Evolutionary conservation across 2,797 vertebrate genomes (phyloP), one percentile per base, ranked within the genome.

Genomic region (Trachops cirrhosus): DNA sequence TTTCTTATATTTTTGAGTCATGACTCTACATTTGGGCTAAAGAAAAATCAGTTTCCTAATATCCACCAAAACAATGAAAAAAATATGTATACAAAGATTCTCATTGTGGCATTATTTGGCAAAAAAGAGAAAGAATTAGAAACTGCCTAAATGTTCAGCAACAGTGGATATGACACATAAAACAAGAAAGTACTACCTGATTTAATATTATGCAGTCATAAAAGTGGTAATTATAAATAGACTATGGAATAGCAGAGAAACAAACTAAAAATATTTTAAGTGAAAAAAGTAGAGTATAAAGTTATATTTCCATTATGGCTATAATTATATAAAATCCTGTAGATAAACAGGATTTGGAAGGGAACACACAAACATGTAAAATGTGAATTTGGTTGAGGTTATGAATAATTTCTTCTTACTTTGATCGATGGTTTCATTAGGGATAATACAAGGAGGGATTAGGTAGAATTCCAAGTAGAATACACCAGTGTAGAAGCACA

Each of bases 241-340:
- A 78, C 44, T 78, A 54, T 4, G 34, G n/a, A 70, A 68, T 57
- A 89, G 44, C 32, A 88, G 67, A 70, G 44, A 94, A 41, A 75
- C 68, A 93, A 18, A 52, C 29, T 87, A 84, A 80, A 96, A 74
- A 57, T 91, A 94, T 70, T 91, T 88, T 95, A 96, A 85, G 91
- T 68, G 41, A 77, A 92, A 89, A 67, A 92, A 88, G 9, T 9
- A 16, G 50, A 86, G 19, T 39, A 48, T 78, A 86, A 90, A 77
- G 54, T 82, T 82, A 29, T 21, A 67, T 73, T 29, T 57, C 59
- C 91, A 44, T 37, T 87, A 85, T 15, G 73, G 26, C 46, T 82
- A 21, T 95, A 86, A 62, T 41, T 68, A 54, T 44, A 62, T 48
- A 86, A 93, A 96, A 77, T 70, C 68, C 52, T 9, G 1, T 50